A percentile compares a stretch with the other conserved stretches of the same genome.
These are phyloP conservation scores for Anastatus disparis DNA, from an alignment of 1,140 invertebrate genomes.

Conservation along the genomic window DNA sequence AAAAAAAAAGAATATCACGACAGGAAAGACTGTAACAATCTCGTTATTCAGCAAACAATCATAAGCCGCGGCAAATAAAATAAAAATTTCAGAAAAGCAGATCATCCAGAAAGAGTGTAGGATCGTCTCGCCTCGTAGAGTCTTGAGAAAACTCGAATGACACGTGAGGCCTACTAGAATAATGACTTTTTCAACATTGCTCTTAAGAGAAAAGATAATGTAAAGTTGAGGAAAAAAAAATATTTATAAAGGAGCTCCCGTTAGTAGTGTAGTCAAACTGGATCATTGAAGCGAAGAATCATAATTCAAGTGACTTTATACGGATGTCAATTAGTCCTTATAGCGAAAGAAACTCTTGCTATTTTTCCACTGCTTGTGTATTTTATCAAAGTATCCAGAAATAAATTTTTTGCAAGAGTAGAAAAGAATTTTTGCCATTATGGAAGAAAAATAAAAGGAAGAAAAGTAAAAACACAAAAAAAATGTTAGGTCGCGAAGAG, in stretches of 20 bases:
- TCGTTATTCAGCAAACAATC: conserved; percentile 31
- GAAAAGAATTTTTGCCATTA: neutral
- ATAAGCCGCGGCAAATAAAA: conserved; percentile 19
- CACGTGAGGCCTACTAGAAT: neutral
- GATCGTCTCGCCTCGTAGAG: conserved; percentile 14
- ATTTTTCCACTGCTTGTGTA: neutral
- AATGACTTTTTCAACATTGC: conserved; percentile 26
- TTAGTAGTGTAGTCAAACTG: conserved; percentile 12
- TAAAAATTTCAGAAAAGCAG: neutral
- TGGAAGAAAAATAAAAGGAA: neutral
- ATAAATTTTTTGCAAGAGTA: too few relatives aligned
- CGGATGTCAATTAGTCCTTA: conserved; percentile 32
- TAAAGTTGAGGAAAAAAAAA: too few relatives aligned
- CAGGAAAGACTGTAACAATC: neutral
- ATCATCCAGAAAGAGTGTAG: conserved; percentile 17
- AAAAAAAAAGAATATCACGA: too few relatives aligned
- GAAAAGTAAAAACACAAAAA: too few relatives aligned
- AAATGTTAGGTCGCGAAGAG: too few relatives aligned
- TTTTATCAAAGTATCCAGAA: too few relatives aligned
- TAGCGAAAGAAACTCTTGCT: neutral
- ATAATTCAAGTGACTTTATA: conserved; percentile 25
- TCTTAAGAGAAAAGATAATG: conserved; percentile 1
- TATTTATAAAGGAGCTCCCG: too few relatives aligned
- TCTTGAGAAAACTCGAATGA: neutral
- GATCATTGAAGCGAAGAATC: conserved; percentile 33